Evolutionary conservation across 1,140 invertebrate species (phyloP).

Genomic region (Trichogramma pretiosum): DNA sequence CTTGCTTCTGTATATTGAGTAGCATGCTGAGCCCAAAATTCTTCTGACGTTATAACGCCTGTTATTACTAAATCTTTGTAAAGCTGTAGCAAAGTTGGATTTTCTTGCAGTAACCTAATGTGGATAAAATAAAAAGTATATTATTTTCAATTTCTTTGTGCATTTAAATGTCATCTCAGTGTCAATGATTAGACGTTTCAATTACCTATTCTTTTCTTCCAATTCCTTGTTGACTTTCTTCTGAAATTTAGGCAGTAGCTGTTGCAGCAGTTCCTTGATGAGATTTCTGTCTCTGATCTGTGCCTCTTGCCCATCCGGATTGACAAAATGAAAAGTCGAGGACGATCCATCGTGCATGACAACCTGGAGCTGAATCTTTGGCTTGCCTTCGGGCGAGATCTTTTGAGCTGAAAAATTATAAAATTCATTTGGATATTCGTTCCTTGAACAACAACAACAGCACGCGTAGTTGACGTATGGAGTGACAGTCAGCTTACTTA

Average conservation of each 20-base stretch:
- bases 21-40: conserved; percentile 91
- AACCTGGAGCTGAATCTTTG: conserved; percentile 97
- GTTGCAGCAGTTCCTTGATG: conserved; percentile 87
- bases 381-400: conserved; percentile 95
- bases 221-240: conserved; percentile 87
- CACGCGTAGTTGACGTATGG: no score
- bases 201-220: conserved; percentile 72
- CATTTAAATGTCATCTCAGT: no score
- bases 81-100: conserved; percentile 73
- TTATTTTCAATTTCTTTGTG: neutral
- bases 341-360: conserved; percentile 88
- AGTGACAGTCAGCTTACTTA: neutral
- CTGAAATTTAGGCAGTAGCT: conserved; percentile 91
- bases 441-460: neutral
- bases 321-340: conserved; percentile 96
- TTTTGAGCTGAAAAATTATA: conserved; percentile 78
- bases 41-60: conserved; percentile 86
- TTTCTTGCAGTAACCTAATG: conserved; percentile 70
- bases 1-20: conserved; percentile 65
- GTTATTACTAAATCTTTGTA: conserved; percentile 92
- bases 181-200: neutral
- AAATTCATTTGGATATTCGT: neutral
- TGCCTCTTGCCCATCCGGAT: conserved; percentile 68
- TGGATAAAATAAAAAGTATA: no score
- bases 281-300: conserved; percentile 86